Evolutionary conservation across 2,797 vertebrate genomes (phyloP).

Genomic region (Bufotes viridis): DNA sequence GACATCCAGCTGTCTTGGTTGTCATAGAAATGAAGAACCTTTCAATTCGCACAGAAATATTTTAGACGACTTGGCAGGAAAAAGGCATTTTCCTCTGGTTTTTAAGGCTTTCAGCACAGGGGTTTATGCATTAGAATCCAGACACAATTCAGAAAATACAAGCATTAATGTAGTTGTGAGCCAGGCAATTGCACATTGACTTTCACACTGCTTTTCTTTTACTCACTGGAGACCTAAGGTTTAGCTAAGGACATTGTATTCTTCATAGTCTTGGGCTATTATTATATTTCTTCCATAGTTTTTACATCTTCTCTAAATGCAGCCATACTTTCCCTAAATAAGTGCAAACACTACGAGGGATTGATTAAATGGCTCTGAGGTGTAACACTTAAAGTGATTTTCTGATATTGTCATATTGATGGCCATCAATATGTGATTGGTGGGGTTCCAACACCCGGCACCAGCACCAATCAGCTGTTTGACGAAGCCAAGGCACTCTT

Average conservation of each 20-base stretch:
- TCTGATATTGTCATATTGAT: too few species aligned
- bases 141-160: background rate
- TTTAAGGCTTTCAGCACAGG: background rate
- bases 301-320: background rate
- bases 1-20: conserved; percentile 5
- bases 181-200: background rate
- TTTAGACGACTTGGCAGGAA: conserved; percentile 14
- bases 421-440: too few species aligned
- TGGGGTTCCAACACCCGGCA: too few species aligned
- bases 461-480: too few species aligned
- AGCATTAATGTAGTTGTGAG: background rate
- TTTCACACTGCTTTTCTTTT: background rate
- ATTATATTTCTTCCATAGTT: background rate
- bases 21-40: conserved; percentile 35
- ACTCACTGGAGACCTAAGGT: background rate
- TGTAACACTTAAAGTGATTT: background rate
- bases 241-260: background rate
- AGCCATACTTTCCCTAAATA: background rate
- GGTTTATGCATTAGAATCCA: background rate
- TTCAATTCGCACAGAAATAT: background rate
- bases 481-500: too few species aligned
- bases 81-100: background rate
- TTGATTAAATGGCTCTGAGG: background rate
- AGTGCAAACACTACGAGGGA: background rate
- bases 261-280: background rate